Evolutionary conservation across 1,140 invertebrate genomes (phyloP).

Genomic region (Scaptomyza montana): DNA sequence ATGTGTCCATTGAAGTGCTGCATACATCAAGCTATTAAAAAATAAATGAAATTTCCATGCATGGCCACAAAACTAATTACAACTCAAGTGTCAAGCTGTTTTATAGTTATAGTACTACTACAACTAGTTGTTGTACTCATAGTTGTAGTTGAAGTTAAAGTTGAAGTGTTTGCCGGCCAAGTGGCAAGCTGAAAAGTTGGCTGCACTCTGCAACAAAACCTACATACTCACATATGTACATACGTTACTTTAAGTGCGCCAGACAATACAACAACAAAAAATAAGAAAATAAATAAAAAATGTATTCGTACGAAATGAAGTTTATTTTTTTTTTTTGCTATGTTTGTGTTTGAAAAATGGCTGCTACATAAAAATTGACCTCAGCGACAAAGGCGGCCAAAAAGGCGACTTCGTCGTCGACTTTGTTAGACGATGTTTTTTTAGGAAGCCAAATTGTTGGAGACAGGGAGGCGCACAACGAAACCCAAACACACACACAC

Average conservation of each 20-base stretch:
- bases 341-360: constrained; percentile 62
- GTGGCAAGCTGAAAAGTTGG: constrained; percentile 71
- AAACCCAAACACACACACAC: constrained; percentile 39
- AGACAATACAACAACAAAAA: constrained; percentile 55
- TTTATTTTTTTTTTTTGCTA: constrained; percentile 39
- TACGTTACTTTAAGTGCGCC: constrained; percentile 61
- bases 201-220: constrained; percentile 33
- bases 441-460: constrained; percentile 42
- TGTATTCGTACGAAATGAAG: constrained; percentile 39
- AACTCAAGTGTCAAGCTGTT: constrained; percentile 70
- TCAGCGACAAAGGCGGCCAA: constrained; percentile 75
- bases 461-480: constrained; percentile 19
- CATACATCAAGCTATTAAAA: constrained; percentile 19
- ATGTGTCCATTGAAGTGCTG: constrained; percentile 25
- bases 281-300: constrained; percentile 26
- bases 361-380: constrained; percentile 81
- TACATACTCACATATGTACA: constrained; percentile 21
- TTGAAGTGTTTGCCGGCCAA: constrained; percentile 51
- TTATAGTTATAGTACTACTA: constrained; percentile 12
- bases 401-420: constrained; percentile 28
- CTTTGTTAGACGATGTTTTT: constrained; percentile 48
- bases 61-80: constrained; percentile 80
- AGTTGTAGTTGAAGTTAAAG: constrained; percentile 19
- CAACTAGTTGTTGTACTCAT: not conserved
- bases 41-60: constrained; percentile 64